phyloP scores from a whole-genome alignment of 2,888 invertebrate species.

The Ernsta delagoae region DNA sequence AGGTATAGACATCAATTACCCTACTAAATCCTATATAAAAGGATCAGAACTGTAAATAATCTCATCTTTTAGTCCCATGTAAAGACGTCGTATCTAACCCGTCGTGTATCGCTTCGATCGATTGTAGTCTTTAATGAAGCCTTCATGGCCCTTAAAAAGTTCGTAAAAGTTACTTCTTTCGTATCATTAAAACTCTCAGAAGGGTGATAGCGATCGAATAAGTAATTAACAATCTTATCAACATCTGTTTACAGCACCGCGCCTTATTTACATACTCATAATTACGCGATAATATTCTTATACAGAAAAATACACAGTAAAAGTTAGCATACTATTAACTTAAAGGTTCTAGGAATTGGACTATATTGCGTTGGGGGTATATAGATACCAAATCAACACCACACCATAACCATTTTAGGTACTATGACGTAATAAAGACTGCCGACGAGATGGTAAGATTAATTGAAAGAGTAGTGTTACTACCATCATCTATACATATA shows the following conservation, averaged over 20 bases:
- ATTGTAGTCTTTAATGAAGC: slow-evolving; percentile 28
- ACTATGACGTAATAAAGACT: too few species aligned
- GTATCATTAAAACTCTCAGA: slow-evolving; percentile 27
- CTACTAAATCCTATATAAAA: too few species aligned
- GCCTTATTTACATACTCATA: slow-evolving; percentile 25
- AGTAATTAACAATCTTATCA: slow-evolving; percentile 28
- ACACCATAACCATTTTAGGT: too few species aligned
- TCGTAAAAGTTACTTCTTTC: slow-evolving; percentile 21
- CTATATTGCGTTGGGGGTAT: too few species aligned
- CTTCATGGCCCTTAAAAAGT: slow-evolving; percentile 21
- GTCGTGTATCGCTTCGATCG: slow-evolving; percentile 21
- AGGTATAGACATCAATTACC: too few species aligned
- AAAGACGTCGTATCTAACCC: too few species aligned
- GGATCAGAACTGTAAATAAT: too few species aligned
- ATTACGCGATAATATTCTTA: slow-evolving; percentile 1
- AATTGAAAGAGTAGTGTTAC: too few species aligned
- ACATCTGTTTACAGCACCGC: slow-evolving; percentile 17
- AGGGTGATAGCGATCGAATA: slow-evolving; percentile 24
- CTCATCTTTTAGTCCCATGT: too few species aligned
- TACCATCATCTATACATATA: too few species aligned
- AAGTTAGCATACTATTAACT: neutral
- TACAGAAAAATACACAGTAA: neutral
- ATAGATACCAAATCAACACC: too few species aligned
- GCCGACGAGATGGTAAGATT: too few species aligned
- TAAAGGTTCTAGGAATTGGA: neutral